phyloP scores from a whole-genome alignment of 2,113 vertebrate genomes.

The Pseudorhombus dupliciocellatus region DNA sequence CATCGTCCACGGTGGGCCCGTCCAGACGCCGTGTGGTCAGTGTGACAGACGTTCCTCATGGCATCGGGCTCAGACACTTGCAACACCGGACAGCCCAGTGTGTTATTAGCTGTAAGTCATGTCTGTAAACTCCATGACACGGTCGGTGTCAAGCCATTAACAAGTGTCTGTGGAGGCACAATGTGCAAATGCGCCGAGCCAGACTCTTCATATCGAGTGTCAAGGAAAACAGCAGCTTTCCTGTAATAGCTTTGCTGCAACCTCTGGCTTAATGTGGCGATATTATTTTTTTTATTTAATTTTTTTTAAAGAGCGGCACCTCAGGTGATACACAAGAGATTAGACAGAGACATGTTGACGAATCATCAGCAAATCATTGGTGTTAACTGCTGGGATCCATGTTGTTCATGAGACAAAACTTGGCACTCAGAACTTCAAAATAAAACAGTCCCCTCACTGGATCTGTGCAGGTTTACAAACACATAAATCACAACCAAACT shows the following conservation, averaged over 20 bases:
- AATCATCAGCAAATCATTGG: conserved; percentile 21
- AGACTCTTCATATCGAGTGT: no score
- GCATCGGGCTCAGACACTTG: conserved; percentile 65
- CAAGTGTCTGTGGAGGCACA: conserved; percentile 13
- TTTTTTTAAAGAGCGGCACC: neutral
- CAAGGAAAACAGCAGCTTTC: no score
- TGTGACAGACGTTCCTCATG: conserved; percentile 69
- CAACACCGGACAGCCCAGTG: conserved; percentile 44
- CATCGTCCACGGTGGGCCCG: conserved; percentile 33
- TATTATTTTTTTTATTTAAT: no score
- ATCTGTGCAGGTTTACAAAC: no score
- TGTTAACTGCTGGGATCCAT: conserved; percentile 5
- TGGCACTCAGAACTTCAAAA: no score
- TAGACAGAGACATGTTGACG: conserved; percentile 46
- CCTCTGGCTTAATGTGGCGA: no score
- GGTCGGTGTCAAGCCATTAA: conserved; percentile 30
- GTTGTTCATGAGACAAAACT: no score
- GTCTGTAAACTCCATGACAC: conserved; percentile 64
- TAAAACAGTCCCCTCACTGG: no score
- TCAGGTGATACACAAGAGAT: conserved; percentile 30
- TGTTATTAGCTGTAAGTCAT: conserved; percentile 73
- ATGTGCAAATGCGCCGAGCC: conserved; percentile 8
- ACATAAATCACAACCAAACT: no score
- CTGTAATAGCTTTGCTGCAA: no score
- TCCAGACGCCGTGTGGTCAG: conserved; percentile 67